Evolutionary conservation across 1,140 invertebrate genomes (phyloP), one percentile per base, ranked within the genome.

Genomic region (Lineus longissimus): DNA sequence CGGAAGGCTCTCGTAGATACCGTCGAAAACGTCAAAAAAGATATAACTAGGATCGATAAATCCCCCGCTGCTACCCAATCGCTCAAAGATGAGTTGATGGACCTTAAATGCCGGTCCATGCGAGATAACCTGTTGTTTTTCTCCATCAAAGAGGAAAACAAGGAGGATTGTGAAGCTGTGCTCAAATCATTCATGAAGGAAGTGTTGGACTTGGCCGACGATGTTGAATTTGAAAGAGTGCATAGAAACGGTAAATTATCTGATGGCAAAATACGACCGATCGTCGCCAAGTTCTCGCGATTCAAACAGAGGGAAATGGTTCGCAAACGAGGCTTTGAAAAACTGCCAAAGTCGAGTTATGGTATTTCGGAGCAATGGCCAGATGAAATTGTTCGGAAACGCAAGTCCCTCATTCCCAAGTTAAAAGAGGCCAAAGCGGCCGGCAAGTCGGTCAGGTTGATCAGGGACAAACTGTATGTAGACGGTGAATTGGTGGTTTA

Each of bases 81-180:
- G 40, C 47, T 51, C n/a, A 51, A 51, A 9, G 6, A 51, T 6
- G 25, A 23, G n/a, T 9, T 51, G 47, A 4, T 51, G 25, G 47
- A 51, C 6, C 47, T 51, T 4, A 6, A 51, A 27, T 7, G 4
- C 6, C n/a, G n/a, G 6, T 51, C 47, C 6, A 51, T 51, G 47
- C 6, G n/a, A 51, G 47, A 51, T 23, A 27, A 51, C n/a, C n/a
- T 51, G 25, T n/a, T 51, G 19, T 51, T 51, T 51, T n/a, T 51
- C n/a, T 6, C 4, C 47, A n/a, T 51, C 4, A 4, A 4, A 7
- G 47, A 51, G 47, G n/a, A 51, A 7, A 4, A 6, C 4, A 51
- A 4, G 6, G 47, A 51, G 47, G 47, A 51, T 27, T 6, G 4
- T 6, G 25, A 27, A 9, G 47, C 6, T 6, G 25, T 36, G 6